Base-by-base conservation (phyloP, 30 jellyfish, hydroid and myxozoan species). In the Phacellophora camtschatica region DNA sequence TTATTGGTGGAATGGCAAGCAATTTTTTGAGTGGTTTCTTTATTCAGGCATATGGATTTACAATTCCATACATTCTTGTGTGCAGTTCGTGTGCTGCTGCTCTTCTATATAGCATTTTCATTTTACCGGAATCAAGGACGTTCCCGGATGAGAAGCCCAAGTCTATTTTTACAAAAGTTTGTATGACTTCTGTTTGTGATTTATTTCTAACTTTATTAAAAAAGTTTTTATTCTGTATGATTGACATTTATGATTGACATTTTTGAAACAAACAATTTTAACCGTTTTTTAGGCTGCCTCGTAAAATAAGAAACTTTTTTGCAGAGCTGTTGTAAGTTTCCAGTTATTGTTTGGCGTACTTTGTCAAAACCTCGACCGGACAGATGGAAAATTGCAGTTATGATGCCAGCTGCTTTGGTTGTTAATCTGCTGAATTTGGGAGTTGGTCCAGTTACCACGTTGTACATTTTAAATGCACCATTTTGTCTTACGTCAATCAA, bases 381-480 rank as follows among this genome's bases (percentile, higher is more conserved):
- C n/a, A 49, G 62, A 64, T 85, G 96, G 96, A 73, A 69, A 61
- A 46, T 85, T 0, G 71, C 33, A 3, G 68, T 65, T 23, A 61
- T 86, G 65, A 32, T 86, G 13, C 86, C 88, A 1, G 91, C 88
- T 11, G 43, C 84, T 7, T 41, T 86, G n/a, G 18, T 77, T 25
- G 50, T 66, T 7, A 70, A 64, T 46, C 28, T 72, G 86, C 70
- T 81, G 15, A 35, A 86, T 42, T 13, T 81, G 71, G 95, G 95
- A 2, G 33, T 71, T 5, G 24, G 66, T 30, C 18, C 82, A 1
- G 87, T 83, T 16, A 32, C 57, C 31, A 45, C 85, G 12, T 45
- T 87, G 36, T 81, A 71, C 65, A 56, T 88, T 5, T 75, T 76
- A 32, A 88, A 88, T 56, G 20, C 86, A 31, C 97, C 97, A n/a